Evolutionary conservation across 1,140 invertebrate species (phyloP).

Genomic region (Camponotus vicinus): DNA sequence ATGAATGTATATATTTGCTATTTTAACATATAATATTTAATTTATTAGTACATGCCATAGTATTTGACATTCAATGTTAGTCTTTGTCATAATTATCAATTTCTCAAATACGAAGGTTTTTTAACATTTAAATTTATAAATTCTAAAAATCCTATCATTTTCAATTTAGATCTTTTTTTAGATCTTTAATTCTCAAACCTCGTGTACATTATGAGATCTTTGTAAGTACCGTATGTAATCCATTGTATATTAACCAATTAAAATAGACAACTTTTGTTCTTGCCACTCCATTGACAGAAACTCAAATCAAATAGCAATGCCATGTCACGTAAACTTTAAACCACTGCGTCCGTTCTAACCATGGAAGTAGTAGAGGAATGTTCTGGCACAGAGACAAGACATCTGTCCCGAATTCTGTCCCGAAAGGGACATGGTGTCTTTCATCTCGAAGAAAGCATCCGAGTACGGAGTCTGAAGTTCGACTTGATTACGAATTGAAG

Average conservation of each 20-base stretch:
- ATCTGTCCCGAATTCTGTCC: slow-evolving; percentile 46
- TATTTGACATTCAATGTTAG: neutral
- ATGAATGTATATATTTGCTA: neutral
- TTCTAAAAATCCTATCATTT: neutral
- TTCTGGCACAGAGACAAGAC: slow-evolving; percentile 36
- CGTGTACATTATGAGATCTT: neutral
- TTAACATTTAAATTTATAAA: neutral
- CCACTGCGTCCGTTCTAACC: neutral
- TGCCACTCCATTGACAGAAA: neutral
- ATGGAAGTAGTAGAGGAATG: slow-evolving; percentile 1
- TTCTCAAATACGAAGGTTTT: neutral
- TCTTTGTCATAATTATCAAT: neutral
- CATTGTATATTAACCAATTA: neutral
- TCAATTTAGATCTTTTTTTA: neutral
- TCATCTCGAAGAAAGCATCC: slow-evolving; percentile 34
- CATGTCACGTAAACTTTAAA: slow-evolving; percentile 28
- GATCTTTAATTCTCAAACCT: neutral
- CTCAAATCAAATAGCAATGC: slow-evolving; percentile 33
- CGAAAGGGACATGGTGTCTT: slow-evolving; percentile 40
- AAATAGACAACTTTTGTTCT: neutral
- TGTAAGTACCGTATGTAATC: too few species aligned
- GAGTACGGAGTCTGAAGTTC: slow-evolving; percentile 64
- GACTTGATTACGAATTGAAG: slow-evolving; percentile 77
- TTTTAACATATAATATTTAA: neutral
- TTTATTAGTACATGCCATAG: neutral